phyloP scores from a whole-genome alignment of 2,113 vertebrate species.

The Scatophagus argus region DNA sequence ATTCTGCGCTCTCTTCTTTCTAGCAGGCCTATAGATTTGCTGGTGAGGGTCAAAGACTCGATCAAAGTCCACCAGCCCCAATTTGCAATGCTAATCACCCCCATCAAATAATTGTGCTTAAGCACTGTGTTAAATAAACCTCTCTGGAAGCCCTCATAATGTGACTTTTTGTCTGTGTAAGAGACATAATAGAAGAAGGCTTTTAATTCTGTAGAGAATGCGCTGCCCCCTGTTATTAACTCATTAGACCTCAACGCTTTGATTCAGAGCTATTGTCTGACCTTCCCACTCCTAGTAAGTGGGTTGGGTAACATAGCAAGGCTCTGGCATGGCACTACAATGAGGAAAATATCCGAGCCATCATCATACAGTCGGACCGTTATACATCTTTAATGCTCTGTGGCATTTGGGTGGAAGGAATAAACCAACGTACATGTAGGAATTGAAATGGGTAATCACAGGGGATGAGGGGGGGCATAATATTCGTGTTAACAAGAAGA shows the following conservation, averaged over 20 bases:
- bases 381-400: conserved; percentile 7
- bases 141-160: conserved; percentile 71
- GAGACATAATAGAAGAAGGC: conserved; percentile 71
- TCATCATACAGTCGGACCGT: conserved; percentile 11
- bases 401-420: conserved; percentile 8
- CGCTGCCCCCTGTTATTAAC: conserved; percentile 78
- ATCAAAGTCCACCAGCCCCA: conserved; percentile 79
- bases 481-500: conserved; percentile 58
- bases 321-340: conserved; percentile 34
- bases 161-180: conserved; percentile 75
- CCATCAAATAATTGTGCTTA: conserved; percentile 82
- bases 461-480: conserved; percentile 14
- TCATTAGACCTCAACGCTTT: conserved; percentile 70
- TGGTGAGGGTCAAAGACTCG: conserved; percentile 80
- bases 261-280: conserved; percentile 70
- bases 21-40: conserved; percentile 76
- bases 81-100: conserved; percentile 85
- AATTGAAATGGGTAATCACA: conserved; percentile 30
- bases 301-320: conserved; percentile 57
- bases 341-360: not conserved
- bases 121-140: conserved; percentile 78
- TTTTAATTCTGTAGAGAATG: conserved; percentile 71
- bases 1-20: conserved; percentile 66
- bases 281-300: conserved; percentile 63
- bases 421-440: conserved; percentile 28